Percentiles rank a stretch among this genome's conserved stretches.
Evolutionary conservation across 2,888 invertebrate genomes (phyloP).

Genomic region (Aporophyla nigra): DNA sequence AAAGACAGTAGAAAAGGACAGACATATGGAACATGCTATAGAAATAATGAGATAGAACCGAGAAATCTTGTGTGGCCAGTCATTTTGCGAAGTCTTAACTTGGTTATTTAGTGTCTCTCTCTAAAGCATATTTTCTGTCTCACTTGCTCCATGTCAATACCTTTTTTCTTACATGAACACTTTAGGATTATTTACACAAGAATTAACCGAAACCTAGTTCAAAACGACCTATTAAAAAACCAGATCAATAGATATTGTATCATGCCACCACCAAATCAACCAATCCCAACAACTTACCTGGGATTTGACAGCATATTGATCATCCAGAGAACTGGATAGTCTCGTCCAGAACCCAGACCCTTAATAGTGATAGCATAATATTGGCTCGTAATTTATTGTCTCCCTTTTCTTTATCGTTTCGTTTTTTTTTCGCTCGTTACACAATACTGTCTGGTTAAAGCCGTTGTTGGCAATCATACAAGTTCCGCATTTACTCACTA

Average conservation of each 20-base stretch:
- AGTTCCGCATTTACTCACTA: slow-evolving; percentile 48
- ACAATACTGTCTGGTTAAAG: slow-evolving; percentile 57
- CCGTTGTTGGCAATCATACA: slow-evolving; percentile 57
- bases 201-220: neutral
- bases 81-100: neutral
- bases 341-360: neutral
- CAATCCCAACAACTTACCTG: neutral
- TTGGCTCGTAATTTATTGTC: slow-evolving; percentile 25
- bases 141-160: neutral
- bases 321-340: neutral
- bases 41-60: neutral
- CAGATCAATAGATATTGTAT: neutral
- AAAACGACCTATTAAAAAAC: neutral
- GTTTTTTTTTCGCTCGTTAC: slow-evolving; percentile 15
- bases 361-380: neutral
- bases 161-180: slow-evolving; percentile 21
- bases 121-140: neutral
- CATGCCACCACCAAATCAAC: neutral
- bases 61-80: neutral
- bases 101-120: neutral
- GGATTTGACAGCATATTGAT: slow-evolving; percentile 2
- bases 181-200: slow-evolving; percentile 28
- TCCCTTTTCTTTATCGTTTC: neutral
- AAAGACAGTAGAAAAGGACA: slow-evolving; percentile 26
- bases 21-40: neutral